Evolutionary conservation across 2,113 vertebrate genomes (phyloP).

Genomic region (Anseranas semipalmata): DNA sequence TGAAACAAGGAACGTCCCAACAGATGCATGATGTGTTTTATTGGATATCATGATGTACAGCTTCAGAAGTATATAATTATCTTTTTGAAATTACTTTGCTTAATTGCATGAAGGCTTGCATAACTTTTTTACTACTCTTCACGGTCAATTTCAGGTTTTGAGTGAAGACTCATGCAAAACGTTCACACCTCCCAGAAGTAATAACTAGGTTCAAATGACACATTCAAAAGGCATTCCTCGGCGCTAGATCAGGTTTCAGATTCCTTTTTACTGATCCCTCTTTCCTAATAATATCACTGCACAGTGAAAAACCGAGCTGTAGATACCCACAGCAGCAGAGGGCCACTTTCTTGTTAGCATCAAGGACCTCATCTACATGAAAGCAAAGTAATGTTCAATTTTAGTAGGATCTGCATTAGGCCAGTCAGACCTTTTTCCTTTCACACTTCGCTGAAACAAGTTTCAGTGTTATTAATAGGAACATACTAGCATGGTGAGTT

Average conservation of each 20-base stretch:
- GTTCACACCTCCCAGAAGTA: slow-evolving; percentile 48
- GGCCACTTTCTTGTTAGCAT: not conserved
- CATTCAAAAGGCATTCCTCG: slow-evolving; percentile 54
- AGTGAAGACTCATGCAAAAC: not conserved
- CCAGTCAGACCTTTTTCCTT: not conserved
- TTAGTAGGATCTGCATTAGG: not conserved
- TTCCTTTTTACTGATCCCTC: slow-evolving; percentile 45
- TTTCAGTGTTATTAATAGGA: not conserved
- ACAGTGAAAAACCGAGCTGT: not conserved
- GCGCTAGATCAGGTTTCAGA: slow-evolving; percentile 49
- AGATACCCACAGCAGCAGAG: not conserved
- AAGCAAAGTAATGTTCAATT: not conserved
- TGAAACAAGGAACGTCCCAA: not conserved
- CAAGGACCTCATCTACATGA: not conserved
- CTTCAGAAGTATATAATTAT: not conserved
- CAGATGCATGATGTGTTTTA: not conserved
- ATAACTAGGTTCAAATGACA: slow-evolving; percentile 20
- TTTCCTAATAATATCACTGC: slow-evolving; percentile 53
- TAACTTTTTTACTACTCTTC: slow-evolving; percentile 24
- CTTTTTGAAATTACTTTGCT: slow-evolving; percentile 9
- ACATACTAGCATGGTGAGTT: not conserved
- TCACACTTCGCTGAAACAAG: not conserved
- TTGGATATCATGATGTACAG: not conserved
- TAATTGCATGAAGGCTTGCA: not conserved
- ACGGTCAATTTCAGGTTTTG: slow-evolving; percentile 2